A percentile compares a stretch with the other conserved stretches of the same genome.
phyloP scores from a whole-genome alignment of 2,113 vertebrate genomes.

The Amazona vittata region DNA sequence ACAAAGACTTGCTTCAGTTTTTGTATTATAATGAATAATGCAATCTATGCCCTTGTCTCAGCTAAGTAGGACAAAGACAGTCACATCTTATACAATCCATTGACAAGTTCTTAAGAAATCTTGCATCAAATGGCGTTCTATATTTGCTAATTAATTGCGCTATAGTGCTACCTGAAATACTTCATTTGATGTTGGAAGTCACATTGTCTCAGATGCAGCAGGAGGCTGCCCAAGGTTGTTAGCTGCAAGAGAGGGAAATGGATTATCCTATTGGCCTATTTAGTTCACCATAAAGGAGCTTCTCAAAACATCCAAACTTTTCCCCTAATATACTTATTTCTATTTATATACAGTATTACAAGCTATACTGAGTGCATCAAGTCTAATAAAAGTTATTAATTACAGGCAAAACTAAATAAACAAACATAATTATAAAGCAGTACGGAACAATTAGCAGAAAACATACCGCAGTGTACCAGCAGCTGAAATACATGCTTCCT shows the following conservation, averaged over 20 bases:
- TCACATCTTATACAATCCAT: neutral
- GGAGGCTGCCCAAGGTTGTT: neutral
- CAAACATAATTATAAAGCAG: neutral
- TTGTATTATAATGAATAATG: neutral
- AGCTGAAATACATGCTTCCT: neutral
- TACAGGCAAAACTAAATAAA: neutral
- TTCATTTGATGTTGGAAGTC: neutral
- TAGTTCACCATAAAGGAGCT: neutral
- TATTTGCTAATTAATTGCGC: neutral
- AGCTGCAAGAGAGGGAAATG: neutral
- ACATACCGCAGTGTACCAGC: neutral
- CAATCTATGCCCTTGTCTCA: neutral
- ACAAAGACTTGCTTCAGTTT: slow-evolving; percentile 12
- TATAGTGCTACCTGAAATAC: neutral
- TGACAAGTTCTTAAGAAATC: neutral
- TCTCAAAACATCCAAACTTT: neutral
- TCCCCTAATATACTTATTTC: neutral
- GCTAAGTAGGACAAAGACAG: slow-evolving; percentile 20
- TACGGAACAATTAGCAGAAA: slow-evolving; percentile 4
- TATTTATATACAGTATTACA: neutral
- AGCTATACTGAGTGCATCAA: neutral
- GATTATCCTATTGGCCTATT: neutral
- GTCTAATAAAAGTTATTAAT: neutral
- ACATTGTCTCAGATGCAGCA: neutral
- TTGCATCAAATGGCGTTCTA: neutral